Percentiles rank a stretch among this genome's conserved stretches.
phyloP scores from a whole-genome alignment of 92 coral and sea anemone species.

The Desmophyllum pertusum region DNA sequence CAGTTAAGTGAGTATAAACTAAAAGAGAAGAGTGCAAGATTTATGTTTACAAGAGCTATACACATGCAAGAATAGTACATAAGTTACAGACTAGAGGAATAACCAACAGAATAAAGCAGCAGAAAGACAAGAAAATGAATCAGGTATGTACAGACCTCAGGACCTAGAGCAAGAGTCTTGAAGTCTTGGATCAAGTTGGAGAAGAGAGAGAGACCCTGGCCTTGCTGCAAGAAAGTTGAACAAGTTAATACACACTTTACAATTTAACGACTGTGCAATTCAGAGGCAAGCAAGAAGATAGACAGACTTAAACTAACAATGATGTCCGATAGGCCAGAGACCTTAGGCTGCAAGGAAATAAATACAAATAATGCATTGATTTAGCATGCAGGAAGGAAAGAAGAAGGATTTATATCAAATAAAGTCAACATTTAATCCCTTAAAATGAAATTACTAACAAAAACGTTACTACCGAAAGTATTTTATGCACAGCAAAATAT shows the following conservation, averaged over 20 bases:
- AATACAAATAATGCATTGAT: conserved; percentile 13
- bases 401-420: no score
- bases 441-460: no score
- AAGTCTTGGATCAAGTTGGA: conserved; percentile 96
- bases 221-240: conserved; percentile 54
- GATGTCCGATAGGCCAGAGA: conserved; percentile 39
- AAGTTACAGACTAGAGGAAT: neutral
- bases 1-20: no score
- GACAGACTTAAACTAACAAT: conserved; percentile 37
- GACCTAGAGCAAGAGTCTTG: conserved; percentile 98
- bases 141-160: conserved; percentile 92
- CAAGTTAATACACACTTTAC: conserved; percentile 31
- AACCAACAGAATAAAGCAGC: neutral
- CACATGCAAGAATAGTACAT: neutral
- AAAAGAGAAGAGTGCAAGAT: neutral
- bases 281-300: conserved; percentile 13
- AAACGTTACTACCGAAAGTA: no score
- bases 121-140: conserved; percentile 55
- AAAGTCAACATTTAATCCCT: no score
- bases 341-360: conserved; percentile 51
- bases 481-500: no score
- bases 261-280: neutral
- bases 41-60: neutral
- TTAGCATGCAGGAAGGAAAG: conserved; percentile 29
- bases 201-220: conserved; percentile 87